Evolutionary conservation across 2,888 invertebrate genomes (phyloP).

Genomic region (Epsilonema sp.): DNA sequence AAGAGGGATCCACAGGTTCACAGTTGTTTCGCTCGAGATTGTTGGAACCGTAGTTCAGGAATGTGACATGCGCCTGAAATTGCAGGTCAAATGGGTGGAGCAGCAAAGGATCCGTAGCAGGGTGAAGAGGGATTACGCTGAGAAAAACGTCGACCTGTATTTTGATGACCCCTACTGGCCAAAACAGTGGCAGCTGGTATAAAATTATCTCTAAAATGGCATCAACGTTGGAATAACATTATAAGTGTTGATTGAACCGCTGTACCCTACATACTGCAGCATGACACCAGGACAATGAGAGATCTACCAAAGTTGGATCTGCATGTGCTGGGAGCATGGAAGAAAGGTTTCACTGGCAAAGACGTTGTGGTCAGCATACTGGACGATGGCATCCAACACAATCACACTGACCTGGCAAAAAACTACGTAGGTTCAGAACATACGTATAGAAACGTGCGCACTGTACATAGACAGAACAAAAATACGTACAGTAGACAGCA

Average conservation of each 20-base stretch:
- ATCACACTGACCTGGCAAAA: conserved; percentile 29
- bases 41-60: not conserved
- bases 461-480: not conserved
- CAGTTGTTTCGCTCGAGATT: too few species aligned
- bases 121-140: conserved; percentile 54
- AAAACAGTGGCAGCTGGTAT: conserved; percentile 90
- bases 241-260: not conserved
- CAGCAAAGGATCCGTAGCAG: conserved; percentile 60
- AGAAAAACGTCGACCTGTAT: conserved; percentile 6
- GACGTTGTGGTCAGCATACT: conserved; percentile 88
- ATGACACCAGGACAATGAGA: conserved; percentile 6
- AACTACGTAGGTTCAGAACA: conserved; percentile 31
- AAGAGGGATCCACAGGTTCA: not conserved
- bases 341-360: conserved; percentile 72
- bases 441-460: not conserved
- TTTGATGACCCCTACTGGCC: conserved; percentile 77
- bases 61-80: not conserved
- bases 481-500: too few species aligned
- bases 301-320: conserved; percentile 46
- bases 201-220: too few species aligned
- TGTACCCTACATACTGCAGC: conserved; percentile 5
- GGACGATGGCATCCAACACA: conserved; percentile 35
- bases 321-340: conserved; percentile 90
- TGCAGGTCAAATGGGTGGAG: conserved; percentile 43
- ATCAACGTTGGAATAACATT: too few species aligned